Base-by-base conservation (phyloP, 2,888 invertebrate genomes). In the Agrochola lychnidis region DNA sequence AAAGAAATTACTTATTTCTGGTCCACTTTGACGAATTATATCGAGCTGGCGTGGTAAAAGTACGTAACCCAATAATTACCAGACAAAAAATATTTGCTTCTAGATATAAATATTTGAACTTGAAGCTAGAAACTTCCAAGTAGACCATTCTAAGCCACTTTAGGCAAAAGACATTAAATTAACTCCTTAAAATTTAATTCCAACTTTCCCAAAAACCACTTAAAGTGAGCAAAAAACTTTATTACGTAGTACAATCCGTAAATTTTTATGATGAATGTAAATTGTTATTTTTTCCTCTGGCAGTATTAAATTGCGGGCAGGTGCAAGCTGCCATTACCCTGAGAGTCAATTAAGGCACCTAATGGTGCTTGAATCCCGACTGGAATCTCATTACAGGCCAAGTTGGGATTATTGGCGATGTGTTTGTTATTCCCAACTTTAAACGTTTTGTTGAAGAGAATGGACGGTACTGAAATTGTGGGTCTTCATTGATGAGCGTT, bases 331-430 rank as follows among this genome's bases (percentile, higher is more conserved):
- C 85, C 81, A 87, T 90, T 89, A 87, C 80, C 78, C 79, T 76
- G 79, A 88, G 85, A 89, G 87, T 90, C 87, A 90, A 90, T 90
- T 90, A 89, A 86, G 86, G 76, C 79, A 73, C 78, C 73, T 79
- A 84, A 89, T 79, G 78, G 88, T 78, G 79, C 83, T 85, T 82
- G 80, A 85, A 86, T 76, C 78, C 69, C 78, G 75, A 82, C 83
- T 86, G 81, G 86, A 89, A 89, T 87, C 85, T 87, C 86, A 89
- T 90, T 86, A 83, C 63, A 42, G 75, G 53, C 63, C 61, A 77
- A 82, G 81, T 85, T 70, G 82, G 84, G 81, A 81, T 85, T 82
- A 88, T 88, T 85, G 84, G 64, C 64, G 66, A 78, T 76, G 79
- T 82, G 82, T 82, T 83, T 82, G 83, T 81, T 88, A 87, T 83